A percentile compares a stretch with the other conserved stretches of the same genome.
Conservation (phyloP, 1,140 invertebrate genomes). For the Drosophila nigromelanica region DNA sequence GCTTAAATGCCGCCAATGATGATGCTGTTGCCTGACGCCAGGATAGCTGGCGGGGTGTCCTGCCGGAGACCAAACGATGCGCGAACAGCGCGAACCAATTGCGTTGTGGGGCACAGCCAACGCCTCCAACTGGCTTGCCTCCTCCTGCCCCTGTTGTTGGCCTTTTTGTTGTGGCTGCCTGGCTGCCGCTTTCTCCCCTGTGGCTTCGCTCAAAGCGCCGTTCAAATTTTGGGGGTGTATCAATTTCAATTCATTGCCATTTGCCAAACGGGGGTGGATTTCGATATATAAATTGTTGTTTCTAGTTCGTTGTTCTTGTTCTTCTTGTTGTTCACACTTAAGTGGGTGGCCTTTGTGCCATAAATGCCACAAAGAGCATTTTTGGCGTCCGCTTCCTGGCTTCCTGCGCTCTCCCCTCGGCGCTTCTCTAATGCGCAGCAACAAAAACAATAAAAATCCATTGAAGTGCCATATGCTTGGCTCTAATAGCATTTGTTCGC, state of each 20-base stretch:
- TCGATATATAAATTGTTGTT: constrained; percentile 24
- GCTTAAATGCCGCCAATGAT: constrained; percentile 74
- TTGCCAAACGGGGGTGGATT: constrained; percentile 72
- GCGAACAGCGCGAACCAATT: constrained; percentile 39
- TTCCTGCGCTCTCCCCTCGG: background rate
- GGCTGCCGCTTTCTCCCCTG: constrained; percentile 52
- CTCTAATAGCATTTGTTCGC: constrained; percentile 43
- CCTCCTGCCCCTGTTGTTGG: constrained; percentile 34
- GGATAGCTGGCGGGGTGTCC: constrained; percentile 48
- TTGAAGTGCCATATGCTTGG: constrained; percentile 27
- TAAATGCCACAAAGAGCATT: constrained; percentile 44
- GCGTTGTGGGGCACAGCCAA: constrained; percentile 42
- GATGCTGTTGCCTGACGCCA: constrained; percentile 55
- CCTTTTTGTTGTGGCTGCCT: constrained; percentile 38
- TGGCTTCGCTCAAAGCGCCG: constrained; percentile 59
- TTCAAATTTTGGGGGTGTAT: constrained; percentile 78
- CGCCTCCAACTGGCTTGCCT: constrained; percentile 54
- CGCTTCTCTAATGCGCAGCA: constrained; percentile 4
- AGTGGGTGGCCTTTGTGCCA: constrained; percentile 59
- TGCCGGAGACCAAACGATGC: constrained; percentile 30
- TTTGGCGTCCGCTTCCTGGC: constrained; percentile 53
- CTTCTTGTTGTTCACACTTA: constrained; percentile 63
- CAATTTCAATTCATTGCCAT: constrained; percentile 80
- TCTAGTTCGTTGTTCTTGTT: constrained; percentile 18
- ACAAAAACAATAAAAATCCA: constrained; percentile 52